Evolutionary conservation across 2,888 invertebrate species (phyloP), one percentile per base, ranked within the genome.

Genomic region (Liopterus haemorrhoidalis): DNA sequence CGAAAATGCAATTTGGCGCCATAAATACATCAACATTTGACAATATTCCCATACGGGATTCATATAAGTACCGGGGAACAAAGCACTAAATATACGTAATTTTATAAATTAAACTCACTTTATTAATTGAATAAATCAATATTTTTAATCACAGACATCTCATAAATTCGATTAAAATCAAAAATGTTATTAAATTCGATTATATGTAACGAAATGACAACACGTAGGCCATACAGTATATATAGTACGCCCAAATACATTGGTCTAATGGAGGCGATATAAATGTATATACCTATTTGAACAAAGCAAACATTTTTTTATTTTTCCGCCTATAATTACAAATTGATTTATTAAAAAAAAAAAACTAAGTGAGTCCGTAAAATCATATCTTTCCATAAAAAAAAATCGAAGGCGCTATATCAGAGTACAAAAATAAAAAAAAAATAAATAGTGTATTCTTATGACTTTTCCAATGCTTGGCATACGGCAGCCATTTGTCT

Each of bases 401-500:
- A 65, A 66, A 62, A 54, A 14, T 41, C 48, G 52, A 50, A 6
- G 6, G 19, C 44, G 47, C 44, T 33, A 18, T 33, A 28, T 48
- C 33, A 12, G 27, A 24, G 12, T 14, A 22, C 31, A 24, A 20
- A 18, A 49, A 20, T 15, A 46, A 39, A 40, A 56, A 61, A 62
- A 58, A 61, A 59, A 54, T 53, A 52, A 51, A 51, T 48, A 51
- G 47, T 43, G 38, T 38, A 46, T 41, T 46, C 48, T 46, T 48
- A 42, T 52, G 48, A 45, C 53, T 51, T 56, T 59, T 55, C 66
- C 70, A 64, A 70, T 71, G 67, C 65, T 64, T 64, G 66, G 67
- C 71, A 71, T 71, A 71, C 69, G 71, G 71, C 71, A 70, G 71
- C 71, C 71, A 71, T 71, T 71, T 69, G 69, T 66, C 65, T 57